Evolutionary conservation across 1,140 invertebrate genomes (phyloP).

Genomic region (Heliothis virescens): DNA sequence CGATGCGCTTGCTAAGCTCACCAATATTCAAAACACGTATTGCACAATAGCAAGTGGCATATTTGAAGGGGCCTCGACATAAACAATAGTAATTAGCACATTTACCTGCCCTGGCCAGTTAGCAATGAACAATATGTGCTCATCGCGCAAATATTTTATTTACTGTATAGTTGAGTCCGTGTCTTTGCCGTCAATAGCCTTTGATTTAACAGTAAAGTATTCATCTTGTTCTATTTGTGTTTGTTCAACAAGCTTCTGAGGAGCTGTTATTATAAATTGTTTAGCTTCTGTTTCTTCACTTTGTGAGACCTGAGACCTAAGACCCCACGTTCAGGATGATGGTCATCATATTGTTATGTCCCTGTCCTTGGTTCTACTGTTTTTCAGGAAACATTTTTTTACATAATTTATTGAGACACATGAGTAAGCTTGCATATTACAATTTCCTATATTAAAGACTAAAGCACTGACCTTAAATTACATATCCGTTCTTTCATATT

Average conservation of each 20-base stretch:
- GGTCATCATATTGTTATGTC: too few species aligned
- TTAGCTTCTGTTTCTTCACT: too few species aligned
- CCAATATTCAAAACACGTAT: slow-evolving; percentile 30
- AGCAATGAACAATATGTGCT: slow-evolving; percentile 4
- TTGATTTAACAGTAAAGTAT: too few species aligned
- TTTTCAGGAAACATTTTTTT: too few species aligned
- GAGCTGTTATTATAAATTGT: too few species aligned
- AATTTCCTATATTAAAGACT: slow-evolving; percentile 7
- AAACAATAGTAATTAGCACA: slow-evolving; percentile 47
- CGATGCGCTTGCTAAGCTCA: slow-evolving; percentile 4
- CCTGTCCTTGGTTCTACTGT: too few species aligned
- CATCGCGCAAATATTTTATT: slow-evolving; percentile 24
- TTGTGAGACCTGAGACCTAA: too few species aligned
- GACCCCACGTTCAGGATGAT: too few species aligned
- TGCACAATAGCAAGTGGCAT: slow-evolving; percentile 42
- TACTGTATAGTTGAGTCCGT: background rate
- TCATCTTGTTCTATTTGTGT: too few species aligned
- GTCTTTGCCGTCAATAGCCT: too few species aligned
- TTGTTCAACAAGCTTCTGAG: too few species aligned
- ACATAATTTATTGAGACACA: background rate
- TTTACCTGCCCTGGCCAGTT: slow-evolving; percentile 21
- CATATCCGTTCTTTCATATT: slow-evolving; percentile 9
- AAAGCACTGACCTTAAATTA: slow-evolving; percentile 24
- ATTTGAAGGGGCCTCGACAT: slow-evolving; percentile 32
- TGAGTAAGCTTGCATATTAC: slow-evolving; percentile 16